phyloP scores from a whole-genome alignment of 2,888 invertebrate genomes.

The Athalia rosae region DNA sequence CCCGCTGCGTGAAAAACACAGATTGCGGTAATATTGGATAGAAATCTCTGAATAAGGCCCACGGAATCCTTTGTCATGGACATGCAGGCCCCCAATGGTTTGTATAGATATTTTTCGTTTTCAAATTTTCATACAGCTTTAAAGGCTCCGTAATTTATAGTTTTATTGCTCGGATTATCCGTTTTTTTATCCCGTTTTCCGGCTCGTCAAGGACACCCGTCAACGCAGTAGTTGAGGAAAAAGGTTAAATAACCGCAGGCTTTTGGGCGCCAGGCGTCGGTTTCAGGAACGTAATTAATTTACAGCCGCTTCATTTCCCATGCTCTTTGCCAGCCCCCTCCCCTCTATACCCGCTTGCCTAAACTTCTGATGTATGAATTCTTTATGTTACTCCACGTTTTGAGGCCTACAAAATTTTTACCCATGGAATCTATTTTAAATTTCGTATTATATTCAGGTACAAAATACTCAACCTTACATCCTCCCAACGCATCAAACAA shows the following conservation, averaged over 20 bases:
- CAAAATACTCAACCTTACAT: no score
- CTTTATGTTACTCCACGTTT: neutral
- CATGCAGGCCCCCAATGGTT: constrained; percentile 74
- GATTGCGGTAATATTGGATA: constrained; percentile 65
- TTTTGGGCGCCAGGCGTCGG: constrained; percentile 55
- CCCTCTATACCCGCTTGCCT: neutral
- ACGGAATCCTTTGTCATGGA: constrained; percentile 71
- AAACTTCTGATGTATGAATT: neutral
- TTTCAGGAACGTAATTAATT: constrained; percentile 52
- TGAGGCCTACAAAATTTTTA: no score
- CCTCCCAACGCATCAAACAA: no score
- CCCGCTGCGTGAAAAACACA: constrained; percentile 56
- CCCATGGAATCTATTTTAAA: no score
- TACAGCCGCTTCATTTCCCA: constrained; percentile 44
- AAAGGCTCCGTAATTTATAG: constrained; percentile 23
- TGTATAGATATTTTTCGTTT: constrained; percentile 55
- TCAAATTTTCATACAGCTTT: constrained; percentile 31
- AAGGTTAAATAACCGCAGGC: constrained; percentile 55
- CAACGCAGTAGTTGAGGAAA: constrained; percentile 33
- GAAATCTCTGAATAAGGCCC: constrained; percentile 56
- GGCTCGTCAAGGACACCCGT: neutral
- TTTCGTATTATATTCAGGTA: no score
- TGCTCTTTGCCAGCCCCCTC: constrained; percentile 15
- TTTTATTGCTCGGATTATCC: constrained; percentile 42
- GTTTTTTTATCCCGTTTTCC: constrained; percentile 25